Conservation (phyloP, 2,797 vertebrate species). For the Enteromius argenteus region DNA sequence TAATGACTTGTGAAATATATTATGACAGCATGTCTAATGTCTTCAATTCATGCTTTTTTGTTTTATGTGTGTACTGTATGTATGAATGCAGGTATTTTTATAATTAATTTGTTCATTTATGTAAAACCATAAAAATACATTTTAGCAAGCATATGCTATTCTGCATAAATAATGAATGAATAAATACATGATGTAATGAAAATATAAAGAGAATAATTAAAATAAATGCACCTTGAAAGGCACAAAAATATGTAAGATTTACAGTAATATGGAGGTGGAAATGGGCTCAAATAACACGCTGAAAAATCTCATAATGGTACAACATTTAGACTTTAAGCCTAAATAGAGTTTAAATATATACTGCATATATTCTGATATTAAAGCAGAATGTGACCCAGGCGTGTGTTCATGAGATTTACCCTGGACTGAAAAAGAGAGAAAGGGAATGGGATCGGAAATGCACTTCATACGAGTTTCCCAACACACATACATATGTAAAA, state of each 20-base stretch:
- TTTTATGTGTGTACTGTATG: neutral
- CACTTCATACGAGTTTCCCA: slow-evolving; percentile 7
- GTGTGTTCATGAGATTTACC: neutral
- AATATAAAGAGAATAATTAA: neutral
- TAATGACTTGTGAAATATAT: neutral
- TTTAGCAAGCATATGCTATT: neutral
- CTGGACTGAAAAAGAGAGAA: neutral
- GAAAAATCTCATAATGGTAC: neutral
- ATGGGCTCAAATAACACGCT: neutral
- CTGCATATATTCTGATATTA: neutral
- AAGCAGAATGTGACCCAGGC: neutral
- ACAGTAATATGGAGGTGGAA: neutral
- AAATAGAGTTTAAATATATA: neutral
- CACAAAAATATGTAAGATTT: neutral
- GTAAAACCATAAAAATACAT: neutral
- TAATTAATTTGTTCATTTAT: neutral
- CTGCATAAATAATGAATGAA: neutral
- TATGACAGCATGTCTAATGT: neutral
- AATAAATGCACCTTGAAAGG: neutral
- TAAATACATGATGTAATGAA: neutral
- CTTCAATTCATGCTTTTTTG: neutral
- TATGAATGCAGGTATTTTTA: neutral
- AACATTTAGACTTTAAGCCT: neutral
- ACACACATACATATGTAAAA: slow-evolving; percentile 37
- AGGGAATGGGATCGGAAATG: neutral